phyloP scores from a whole-genome alignment of 2,888 invertebrate species.

The Himalopsyche japonica region DNA sequence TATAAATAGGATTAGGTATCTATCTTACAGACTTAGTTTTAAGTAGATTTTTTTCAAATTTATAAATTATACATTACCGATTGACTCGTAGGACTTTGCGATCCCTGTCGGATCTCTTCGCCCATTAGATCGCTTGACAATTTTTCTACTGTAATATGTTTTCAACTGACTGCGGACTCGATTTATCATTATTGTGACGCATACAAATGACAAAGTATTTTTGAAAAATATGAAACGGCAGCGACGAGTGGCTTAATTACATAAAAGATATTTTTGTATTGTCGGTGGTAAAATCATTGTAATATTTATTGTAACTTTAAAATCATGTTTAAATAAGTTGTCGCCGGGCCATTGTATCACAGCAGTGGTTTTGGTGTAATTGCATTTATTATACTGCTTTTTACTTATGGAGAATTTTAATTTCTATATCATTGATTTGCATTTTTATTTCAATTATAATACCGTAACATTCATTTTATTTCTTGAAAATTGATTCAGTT shows the following conservation, averaged over 20 bases:
- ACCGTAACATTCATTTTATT: background rate
- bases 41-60: conserved; percentile 40
- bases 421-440: background rate
- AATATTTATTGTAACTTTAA: background rate
- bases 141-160: background rate
- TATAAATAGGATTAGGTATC: conserved; percentile 26
- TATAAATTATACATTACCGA: conserved; percentile 31
- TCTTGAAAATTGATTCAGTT: background rate
- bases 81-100: conserved; percentile 20
- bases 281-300: conserved; percentile 4
- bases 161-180: background rate
- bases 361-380: background rate
- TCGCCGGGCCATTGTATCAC: background rate
- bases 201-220: background rate
- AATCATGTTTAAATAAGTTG: background rate
- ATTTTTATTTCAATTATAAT: background rate
- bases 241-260: conserved; percentile 17
- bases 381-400: background rate
- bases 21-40: conserved; percentile 22
- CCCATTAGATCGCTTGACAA: conserved; percentile 37
- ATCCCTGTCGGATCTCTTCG: conserved; percentile 31
- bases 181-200: background rate
- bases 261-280: conserved; percentile 29
- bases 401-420: background rate
- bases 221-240: background rate